phyloP scores from a whole-genome alignment of 92 coral and sea anemone genomes.

The Porites rus region DNA sequence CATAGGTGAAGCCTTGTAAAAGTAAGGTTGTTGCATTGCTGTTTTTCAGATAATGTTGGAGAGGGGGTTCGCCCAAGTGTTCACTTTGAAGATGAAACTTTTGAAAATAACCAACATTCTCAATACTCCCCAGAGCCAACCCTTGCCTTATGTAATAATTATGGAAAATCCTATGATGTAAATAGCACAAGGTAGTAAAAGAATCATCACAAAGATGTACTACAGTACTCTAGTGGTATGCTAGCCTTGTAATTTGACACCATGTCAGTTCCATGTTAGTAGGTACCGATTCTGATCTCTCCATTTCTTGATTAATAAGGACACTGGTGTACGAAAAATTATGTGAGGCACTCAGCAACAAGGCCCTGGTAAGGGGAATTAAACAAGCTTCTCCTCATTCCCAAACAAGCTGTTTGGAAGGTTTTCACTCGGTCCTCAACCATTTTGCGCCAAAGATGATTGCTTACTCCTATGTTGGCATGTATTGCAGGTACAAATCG shows the following conservation, averaged over 20 bases:
- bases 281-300: not conserved
- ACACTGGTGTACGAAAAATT: slow-evolving; percentile 43
- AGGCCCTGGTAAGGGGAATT: slow-evolving; percentile 37
- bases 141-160: no score
- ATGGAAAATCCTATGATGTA: no score
- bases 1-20: not conserved
- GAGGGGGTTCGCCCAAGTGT: no score
- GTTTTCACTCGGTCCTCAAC: no score
- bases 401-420: not conserved
- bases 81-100: no score
- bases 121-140: no score
- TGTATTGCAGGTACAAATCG: slow-evolving; percentile 13
- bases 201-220: no score
- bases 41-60: no score
- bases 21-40: not conserved
- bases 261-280: not conserved
- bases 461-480: no score
- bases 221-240: not conserved
- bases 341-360: slow-evolving; percentile 31
- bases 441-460: no score
- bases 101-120: no score
- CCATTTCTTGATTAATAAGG: slow-evolving; percentile 22
- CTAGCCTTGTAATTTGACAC: not conserved
- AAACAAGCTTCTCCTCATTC: slow-evolving; percentile 48
- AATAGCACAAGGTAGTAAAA: no score